Conservation (phyloP, 2,113 vertebrate species). For the Microtus montanus region DNA sequence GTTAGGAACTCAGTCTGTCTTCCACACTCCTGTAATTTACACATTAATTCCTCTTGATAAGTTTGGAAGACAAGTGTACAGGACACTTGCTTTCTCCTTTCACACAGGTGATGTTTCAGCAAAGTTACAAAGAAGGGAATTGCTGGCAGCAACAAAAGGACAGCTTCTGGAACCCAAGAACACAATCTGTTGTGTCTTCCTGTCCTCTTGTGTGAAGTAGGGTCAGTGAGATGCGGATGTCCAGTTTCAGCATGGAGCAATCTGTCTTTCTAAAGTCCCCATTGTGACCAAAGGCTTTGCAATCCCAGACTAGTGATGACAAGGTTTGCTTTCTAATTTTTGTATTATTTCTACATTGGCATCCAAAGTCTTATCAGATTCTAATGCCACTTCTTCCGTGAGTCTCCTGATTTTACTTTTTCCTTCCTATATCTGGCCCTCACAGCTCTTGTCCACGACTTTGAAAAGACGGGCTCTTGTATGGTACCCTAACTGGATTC, state of each 20-base stretch:
- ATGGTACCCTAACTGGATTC: not conserved
- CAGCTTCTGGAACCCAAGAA: not conserved
- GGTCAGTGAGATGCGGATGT: not conserved
- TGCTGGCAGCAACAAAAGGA: not conserved
- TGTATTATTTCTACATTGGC: constrained; percentile 2
- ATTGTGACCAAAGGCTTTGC: not conserved
- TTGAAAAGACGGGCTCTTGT: not conserved
- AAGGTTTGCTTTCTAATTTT: not conserved
- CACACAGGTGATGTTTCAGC: not conserved
- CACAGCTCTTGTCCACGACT: not conserved
- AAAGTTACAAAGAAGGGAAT: not conserved
- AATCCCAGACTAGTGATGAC: not conserved
- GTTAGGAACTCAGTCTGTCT: constrained; percentile 5
- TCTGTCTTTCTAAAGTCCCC: constrained; percentile 1
- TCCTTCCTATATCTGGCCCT: constrained; percentile 3
- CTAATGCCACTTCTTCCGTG: not conserved
- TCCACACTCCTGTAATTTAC: not conserved
- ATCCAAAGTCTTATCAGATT: not conserved
- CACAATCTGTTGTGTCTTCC: not conserved
- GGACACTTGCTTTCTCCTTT: not conserved
- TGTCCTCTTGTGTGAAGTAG: not conserved
- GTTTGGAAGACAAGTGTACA: constrained; percentile 9
- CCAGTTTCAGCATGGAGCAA: not conserved
- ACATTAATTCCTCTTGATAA: constrained; percentile 22
- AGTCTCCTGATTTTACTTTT: constrained; percentile 33